These are phyloP conservation scores for Tiliqua scincoides DNA, from an alignment of 2,113 vertebrate genomes.

Conservation along the genomic window DNA sequence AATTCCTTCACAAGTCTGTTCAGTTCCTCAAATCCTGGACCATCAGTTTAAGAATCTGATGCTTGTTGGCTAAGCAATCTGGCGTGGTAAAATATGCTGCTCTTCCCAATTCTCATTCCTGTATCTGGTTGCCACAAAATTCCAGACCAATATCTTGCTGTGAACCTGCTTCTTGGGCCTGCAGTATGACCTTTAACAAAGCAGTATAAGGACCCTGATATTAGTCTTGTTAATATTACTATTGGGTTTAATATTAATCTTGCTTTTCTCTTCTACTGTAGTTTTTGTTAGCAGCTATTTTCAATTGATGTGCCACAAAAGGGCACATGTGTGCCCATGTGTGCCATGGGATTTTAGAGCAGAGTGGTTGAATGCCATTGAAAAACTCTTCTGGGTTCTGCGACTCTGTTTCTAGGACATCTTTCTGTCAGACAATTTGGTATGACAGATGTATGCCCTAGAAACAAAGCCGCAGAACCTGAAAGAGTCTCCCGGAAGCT, in stretches of 20 bases:
- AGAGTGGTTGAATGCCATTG: too few relatives aligned
- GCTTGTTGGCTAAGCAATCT: neutral
- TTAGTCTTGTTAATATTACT: neutral
- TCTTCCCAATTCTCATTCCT: neutral
- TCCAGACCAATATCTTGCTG: neutral
- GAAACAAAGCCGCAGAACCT: too few relatives aligned
- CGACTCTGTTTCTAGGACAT: too few relatives aligned
- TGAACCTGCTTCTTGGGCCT: neutral
- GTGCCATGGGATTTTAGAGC: too few relatives aligned
- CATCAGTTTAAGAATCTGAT: neutral
- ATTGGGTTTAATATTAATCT: neutral
- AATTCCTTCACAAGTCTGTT: neutral
- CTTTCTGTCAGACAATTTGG: too few relatives aligned
- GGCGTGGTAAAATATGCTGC: neutral
- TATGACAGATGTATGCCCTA: too few relatives aligned
- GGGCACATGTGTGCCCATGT: too few relatives aligned
- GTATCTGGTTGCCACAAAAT: neutral
- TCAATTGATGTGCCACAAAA: too few relatives aligned
- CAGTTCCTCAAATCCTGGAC: too few relatives aligned
- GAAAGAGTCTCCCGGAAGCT: too few relatives aligned
- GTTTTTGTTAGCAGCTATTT: neutral
- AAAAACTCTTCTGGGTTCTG: too few relatives aligned
- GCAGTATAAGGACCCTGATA: neutral
- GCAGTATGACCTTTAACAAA: neutral
- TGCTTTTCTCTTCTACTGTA: neutral